Evolutionary conservation across 2,888 invertebrate genomes (phyloP).

Genomic region (Stenodera caucasica): DNA sequence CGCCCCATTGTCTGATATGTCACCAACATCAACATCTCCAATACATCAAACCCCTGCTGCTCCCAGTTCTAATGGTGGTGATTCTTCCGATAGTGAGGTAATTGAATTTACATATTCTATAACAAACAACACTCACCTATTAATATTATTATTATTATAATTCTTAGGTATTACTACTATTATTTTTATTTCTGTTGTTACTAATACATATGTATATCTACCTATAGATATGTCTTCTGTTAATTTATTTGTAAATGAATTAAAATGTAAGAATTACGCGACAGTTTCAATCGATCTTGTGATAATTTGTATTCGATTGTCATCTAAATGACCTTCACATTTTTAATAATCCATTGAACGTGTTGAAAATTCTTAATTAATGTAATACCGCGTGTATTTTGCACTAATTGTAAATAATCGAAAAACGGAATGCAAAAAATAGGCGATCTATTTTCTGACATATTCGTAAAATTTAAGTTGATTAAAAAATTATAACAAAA

Average conservation of each 20-base stretch:
- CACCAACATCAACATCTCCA: conserved; percentile 60
- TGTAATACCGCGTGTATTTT: neutral
- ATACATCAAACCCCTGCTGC: conserved; percentile 54
- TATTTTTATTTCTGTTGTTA: neutral
- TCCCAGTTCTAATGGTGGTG: conserved; percentile 49
- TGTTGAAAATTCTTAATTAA: neutral
- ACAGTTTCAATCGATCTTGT: conserved; percentile 2
- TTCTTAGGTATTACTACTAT: too few species aligned
- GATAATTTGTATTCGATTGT: conserved; percentile 5
- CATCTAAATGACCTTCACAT: neutral
- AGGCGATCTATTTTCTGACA: too few species aligned
- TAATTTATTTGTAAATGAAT: neutral
- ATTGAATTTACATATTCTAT: neutral
- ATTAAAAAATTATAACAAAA: too few species aligned
- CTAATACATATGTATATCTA: neutral
- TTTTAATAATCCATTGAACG: neutral
- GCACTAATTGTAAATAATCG: too few species aligned
- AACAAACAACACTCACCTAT: conserved; percentile 20
- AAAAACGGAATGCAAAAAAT: too few species aligned
- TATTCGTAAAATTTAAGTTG: too few species aligned
- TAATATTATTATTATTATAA: too few species aligned
- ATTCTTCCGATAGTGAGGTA: conserved; percentile 57
- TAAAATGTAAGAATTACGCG: neutral
- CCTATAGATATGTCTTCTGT: neutral
- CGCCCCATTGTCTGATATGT: conserved; percentile 47